Evolutionary conservation across 2,797 vertebrate species (phyloP).

Genomic region (Anabas testudineus): DNA sequence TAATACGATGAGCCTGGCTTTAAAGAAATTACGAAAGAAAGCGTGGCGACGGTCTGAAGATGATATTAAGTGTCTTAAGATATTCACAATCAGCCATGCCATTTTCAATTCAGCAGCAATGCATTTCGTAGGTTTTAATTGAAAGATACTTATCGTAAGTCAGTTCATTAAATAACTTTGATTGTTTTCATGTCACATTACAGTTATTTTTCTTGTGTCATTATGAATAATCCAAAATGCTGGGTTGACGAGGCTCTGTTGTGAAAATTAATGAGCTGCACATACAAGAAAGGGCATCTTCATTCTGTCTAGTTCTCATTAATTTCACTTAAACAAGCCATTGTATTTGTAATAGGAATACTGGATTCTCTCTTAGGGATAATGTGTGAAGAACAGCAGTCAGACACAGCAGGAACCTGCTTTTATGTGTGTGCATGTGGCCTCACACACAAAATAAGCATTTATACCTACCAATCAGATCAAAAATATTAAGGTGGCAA

Average conservation of each 20-base stretch:
- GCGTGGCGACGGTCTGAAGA: background rate
- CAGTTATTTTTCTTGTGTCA: conserved; percentile 60
- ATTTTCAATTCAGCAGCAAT: conserved; percentile 32
- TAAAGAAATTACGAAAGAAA: conserved; percentile 16
- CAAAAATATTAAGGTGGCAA: conserved; percentile 23
- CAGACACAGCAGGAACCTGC: conserved; percentile 2
- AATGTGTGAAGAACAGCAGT: conserved; percentile 17
- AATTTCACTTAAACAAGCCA: conserved; percentile 34
- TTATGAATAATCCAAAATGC: conserved; percentile 43
- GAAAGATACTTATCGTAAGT: conserved; percentile 55
- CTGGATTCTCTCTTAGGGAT: conserved; percentile 11
- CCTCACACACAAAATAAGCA: conserved; percentile 5
- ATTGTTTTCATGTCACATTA: conserved; percentile 57
- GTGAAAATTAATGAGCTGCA: conserved; percentile 58
- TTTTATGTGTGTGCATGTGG: background rate
- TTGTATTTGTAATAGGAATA: conserved; percentile 20
- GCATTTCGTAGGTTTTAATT: conserved; percentile 51
- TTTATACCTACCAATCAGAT: conserved; percentile 20
- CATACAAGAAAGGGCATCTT: conserved; percentile 43
- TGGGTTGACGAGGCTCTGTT: conserved; percentile 43
- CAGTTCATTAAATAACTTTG: conserved; percentile 55
- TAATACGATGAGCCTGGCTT: background rate
- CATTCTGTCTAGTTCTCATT: conserved; percentile 27
- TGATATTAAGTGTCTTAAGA: conserved; percentile 17
- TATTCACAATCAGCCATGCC: conserved; percentile 24